Conservation (phyloP, 2,797 vertebrate species). For the Rhabdophis nuchalis region DNA sequence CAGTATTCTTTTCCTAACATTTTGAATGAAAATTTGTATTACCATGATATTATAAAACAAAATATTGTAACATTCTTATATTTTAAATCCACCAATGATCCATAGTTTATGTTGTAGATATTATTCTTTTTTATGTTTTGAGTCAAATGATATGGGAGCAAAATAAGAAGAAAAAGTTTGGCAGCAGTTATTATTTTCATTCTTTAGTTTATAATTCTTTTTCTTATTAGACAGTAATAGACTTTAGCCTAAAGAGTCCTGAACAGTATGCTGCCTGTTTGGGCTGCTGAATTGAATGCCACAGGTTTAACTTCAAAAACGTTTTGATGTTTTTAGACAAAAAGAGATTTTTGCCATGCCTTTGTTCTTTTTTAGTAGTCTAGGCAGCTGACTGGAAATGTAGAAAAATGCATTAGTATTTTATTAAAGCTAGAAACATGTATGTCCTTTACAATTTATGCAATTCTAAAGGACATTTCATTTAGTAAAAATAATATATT, state of each 20-base stretch:
- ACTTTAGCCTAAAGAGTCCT: not conserved
- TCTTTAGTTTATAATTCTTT: not conserved
- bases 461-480: not conserved
- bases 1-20: not conserved
- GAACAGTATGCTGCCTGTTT: not conserved
- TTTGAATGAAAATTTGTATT: not conserved
- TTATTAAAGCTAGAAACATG: not conserved
- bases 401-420: not conserved
- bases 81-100: not conserved
- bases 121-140: not conserved
- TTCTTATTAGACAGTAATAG: not conserved
- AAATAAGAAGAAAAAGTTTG: not conserved
- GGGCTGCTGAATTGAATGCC: not conserved
- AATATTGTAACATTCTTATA: not conserved
- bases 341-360: not conserved
- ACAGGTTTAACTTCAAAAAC: not conserved
- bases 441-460: not conserved
- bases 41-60: not conserved
- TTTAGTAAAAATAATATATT: not conserved
- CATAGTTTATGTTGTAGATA: not conserved
- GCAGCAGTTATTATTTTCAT: not conserved
- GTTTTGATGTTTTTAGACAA: not conserved
- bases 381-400: not conserved
- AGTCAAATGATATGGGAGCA: not conserved
- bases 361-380: not conserved